phyloP scores from a whole-genome alignment of 2,797 vertebrate species.

The Pyrocephalus nanus region DNA sequence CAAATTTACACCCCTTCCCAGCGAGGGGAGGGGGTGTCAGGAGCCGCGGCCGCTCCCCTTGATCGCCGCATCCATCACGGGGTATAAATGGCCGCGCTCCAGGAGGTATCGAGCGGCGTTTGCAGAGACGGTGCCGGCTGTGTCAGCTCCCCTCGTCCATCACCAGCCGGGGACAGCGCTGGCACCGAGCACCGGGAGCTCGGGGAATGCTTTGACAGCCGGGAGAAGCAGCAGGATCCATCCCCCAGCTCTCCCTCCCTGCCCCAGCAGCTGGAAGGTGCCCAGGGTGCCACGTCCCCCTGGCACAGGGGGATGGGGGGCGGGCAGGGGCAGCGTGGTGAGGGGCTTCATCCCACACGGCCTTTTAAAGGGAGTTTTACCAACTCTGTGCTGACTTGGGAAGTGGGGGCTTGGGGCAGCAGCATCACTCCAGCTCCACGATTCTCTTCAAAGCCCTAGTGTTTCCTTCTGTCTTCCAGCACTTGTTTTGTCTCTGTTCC shows the following conservation, averaged over 20 bases:
- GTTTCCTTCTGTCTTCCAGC: not conserved
- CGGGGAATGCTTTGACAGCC: not conserved
- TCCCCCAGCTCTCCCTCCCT: not conserved
- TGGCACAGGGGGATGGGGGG: not conserved
- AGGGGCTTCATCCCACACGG: accelerated
- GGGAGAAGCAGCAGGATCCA: not conserved
- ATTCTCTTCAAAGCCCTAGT: not conserved
- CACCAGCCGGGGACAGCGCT: not conserved
- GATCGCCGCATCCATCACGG: constrained; percentile 38
- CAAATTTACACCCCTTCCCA: not conserved
- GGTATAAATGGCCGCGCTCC: constrained; percentile 4
- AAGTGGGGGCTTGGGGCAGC: not conserved
- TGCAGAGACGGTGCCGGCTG: not conserved
- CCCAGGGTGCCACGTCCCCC: accelerated
- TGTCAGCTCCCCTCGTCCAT: not conserved
- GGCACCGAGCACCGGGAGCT: not conserved
- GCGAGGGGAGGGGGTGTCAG: not conserved
- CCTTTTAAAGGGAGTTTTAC: accelerated
- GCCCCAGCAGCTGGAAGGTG: accelerated
- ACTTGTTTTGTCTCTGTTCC: constrained; percentile 30
- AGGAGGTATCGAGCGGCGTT: not conserved
- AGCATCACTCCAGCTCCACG: not conserved
- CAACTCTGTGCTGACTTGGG: not conserved
- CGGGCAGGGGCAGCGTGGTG: not conserved
- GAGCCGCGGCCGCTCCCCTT: not conserved